Evolutionary conservation across 2,113 vertebrate genomes (phyloP).

Genomic region (Poeciliopsis occidentalis): DNA sequence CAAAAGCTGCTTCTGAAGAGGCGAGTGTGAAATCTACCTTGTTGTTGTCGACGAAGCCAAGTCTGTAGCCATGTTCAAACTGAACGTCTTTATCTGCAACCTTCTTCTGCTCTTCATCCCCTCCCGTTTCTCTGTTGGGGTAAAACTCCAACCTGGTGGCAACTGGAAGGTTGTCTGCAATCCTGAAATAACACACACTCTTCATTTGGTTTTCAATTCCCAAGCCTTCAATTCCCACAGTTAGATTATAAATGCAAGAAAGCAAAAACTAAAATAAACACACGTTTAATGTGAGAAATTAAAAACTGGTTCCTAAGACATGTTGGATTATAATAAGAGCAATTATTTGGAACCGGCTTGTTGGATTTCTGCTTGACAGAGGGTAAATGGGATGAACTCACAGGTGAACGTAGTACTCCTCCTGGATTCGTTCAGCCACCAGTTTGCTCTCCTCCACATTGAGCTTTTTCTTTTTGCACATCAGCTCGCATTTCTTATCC

Average conservation of each 20-base stretch:
- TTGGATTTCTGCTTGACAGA: too few species aligned
- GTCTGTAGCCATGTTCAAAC: constrained; percentile 96
- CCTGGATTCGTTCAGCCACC: constrained; percentile 90
- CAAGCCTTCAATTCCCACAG: too few species aligned
- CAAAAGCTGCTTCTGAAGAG: too few species aligned
- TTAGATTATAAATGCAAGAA: too few species aligned
- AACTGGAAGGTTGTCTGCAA: constrained; percentile 97
- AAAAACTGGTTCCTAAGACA: too few species aligned
- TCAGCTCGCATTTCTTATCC: constrained; percentile 91
- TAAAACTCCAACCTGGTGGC: constrained; percentile 93
- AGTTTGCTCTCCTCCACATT: constrained; percentile 87
- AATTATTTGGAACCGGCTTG: too few species aligned
- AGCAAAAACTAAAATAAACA: too few species aligned
- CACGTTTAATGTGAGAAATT: too few species aligned
- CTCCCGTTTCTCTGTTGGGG: constrained; percentile 85
- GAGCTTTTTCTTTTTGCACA: constrained; percentile 85
- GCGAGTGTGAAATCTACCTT: constrained; percentile 80
- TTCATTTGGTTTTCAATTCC: background rate
- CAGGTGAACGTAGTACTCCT: constrained; percentile 98
- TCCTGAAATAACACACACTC: constrained; percentile 75
- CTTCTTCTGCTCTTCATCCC: constrained; percentile 88
- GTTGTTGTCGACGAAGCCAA: constrained; percentile 90
- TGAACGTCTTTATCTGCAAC: constrained; percentile 87
- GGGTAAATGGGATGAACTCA: constrained; percentile 72
- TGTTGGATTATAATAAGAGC: too few species aligned